Conservation (phyloP, 2,113 vertebrate genomes). For the Blennius ocellaris region DNA sequence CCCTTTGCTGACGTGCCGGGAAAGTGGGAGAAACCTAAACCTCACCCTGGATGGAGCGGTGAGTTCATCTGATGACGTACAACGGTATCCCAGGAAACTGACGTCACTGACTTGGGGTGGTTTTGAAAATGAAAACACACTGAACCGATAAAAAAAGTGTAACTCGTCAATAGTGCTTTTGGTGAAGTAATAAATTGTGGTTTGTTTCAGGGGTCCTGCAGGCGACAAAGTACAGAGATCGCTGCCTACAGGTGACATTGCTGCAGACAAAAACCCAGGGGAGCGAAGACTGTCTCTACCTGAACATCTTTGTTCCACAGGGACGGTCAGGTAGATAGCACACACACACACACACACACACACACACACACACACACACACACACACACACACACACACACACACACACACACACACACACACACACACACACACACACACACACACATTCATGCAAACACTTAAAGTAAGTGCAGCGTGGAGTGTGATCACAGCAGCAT, state of each 20-base stretch:
- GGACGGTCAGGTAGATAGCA: conserved; percentile 37
- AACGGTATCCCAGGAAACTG: neutral
- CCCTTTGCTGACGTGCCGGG: conserved; percentile 88
- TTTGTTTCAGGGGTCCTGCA: conserved; percentile 57
- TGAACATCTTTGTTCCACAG: conserved; percentile 76
- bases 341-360: neutral
- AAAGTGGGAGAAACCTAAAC: conserved; percentile 84
- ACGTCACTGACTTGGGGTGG: neutral
- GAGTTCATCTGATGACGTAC: neutral
- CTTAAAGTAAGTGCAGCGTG: neutral
- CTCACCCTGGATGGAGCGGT: conserved; percentile 91
- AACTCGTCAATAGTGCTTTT: no score
- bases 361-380: conserved; percentile 11
- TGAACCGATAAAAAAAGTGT: no score
- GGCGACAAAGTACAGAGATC: conserved; percentile 47
- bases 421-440: neutral
- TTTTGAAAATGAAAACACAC: no score
- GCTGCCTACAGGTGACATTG: conserved; percentile 74
- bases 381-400: neutral
- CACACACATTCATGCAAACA: neutral
- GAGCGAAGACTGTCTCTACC: conserved; percentile 75
- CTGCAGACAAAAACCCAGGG: conserved; percentile 70
- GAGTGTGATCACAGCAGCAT: neutral
- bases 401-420: neutral
- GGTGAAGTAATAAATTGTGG: neutral